These are phyloP conservation scores for Saxidomus purpurata DNA, from an alignment of 1,140 invertebrate species.

Conservation along the genomic window DNA sequence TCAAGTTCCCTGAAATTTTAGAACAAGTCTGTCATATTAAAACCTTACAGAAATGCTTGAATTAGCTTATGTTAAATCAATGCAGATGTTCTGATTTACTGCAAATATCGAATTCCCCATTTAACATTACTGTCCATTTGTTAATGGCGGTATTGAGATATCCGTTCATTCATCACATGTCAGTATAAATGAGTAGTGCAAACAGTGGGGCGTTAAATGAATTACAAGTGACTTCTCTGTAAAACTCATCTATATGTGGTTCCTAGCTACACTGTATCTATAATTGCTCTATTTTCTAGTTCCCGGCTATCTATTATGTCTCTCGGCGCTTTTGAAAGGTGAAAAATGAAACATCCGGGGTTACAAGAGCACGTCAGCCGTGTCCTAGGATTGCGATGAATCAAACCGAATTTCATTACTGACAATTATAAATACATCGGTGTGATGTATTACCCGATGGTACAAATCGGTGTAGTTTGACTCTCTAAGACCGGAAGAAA, in stretches of 20 bases:
- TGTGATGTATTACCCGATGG: constrained; percentile 9
- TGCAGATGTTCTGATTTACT: not conserved
- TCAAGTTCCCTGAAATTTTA: too few relatives aligned
- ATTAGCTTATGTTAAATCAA: not conserved
- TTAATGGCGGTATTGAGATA: not conserved
- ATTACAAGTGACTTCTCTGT: not conserved
- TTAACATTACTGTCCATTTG: constrained; percentile 6
- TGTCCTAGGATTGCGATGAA: not conserved
- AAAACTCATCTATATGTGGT: too few relatives aligned
- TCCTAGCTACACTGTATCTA: too few relatives aligned
- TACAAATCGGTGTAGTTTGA: not conserved
- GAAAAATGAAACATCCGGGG: not conserved
- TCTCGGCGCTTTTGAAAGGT: too few relatives aligned
- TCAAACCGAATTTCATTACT: constrained; percentile 17
- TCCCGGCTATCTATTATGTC: too few relatives aligned
- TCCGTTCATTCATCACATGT: not conserved
- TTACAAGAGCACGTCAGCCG: not conserved
- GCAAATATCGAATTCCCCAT: not conserved
- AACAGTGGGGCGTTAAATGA: constrained; percentile 6
- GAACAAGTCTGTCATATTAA: not conserved
- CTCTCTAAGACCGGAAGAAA: not conserved
- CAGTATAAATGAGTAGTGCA: not conserved
- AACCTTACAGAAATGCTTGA: not conserved
- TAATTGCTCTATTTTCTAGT: too few relatives aligned
- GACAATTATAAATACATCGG: constrained; percentile 37